A percentile compares a stretch with the other conserved stretches of the same genome.
Evolutionary conservation across 1,140 invertebrate species (phyloP).

Genomic region (Condylostylus longicornis): DNA sequence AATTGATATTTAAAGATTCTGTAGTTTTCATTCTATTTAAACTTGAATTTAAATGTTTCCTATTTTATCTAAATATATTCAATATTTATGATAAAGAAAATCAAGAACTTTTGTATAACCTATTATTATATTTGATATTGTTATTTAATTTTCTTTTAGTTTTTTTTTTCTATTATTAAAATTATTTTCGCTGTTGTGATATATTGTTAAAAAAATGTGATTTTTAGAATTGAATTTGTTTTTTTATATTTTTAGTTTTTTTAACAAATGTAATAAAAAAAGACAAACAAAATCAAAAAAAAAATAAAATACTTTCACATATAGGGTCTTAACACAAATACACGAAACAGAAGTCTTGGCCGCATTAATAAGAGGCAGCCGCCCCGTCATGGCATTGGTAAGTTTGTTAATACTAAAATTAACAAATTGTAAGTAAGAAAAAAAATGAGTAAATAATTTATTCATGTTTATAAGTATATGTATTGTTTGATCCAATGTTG

Average conservation of each 20-base stretch:
- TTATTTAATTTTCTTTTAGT: too few species aligned
- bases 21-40: too few species aligned
- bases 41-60: too few species aligned
- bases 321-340: conserved; percentile 34
- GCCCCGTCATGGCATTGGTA: conserved; percentile 34
- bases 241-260: background rate
- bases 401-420: conserved; percentile 14
- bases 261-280: conserved; percentile 6
- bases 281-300: conserved; percentile 16
- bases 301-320: conserved; percentile 1
- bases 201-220: too few species aligned
- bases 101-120: too few species aligned
- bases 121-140: too few species aligned
- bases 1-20: too few species aligned
- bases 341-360: conserved; percentile 34
- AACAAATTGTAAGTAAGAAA: conserved; percentile 1
- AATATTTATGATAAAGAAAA: too few species aligned
- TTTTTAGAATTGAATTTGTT: background rate
- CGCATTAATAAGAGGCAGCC: conserved; percentile 33
- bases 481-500: too few species aligned
- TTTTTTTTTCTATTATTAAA: too few species aligned
- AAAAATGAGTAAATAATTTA: conserved; percentile 4
- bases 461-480: conserved; percentile 3
- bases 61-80: too few species aligned
- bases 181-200: too few species aligned